Evolutionary conservation across 35 echinoderm and acorn worm species (phyloP), one percentile per base, ranked within the genome.

Genomic region (Diadema setosum): DNA sequence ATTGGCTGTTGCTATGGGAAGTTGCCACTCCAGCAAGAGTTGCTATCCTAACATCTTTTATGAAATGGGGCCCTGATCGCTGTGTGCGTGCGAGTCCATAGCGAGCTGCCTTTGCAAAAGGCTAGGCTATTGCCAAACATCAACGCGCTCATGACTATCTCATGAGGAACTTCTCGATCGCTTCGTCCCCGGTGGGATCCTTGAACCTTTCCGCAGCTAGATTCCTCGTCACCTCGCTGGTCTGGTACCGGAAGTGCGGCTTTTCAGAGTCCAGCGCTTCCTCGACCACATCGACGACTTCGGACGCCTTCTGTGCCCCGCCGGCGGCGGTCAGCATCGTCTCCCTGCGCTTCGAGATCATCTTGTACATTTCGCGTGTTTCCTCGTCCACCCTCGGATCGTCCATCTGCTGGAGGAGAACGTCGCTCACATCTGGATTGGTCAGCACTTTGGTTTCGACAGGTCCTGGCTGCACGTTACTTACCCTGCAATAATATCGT

Each of bases 211-310:
- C n/a, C 26, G n/a, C 17, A 8, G 83, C 83, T 3, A 41, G 33
- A 20, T 85, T 41, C 16, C 25, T 64, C 57, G 41, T 20, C 3
- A 21, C 5, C 15, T 85, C 20, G 6, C 11, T 64, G 17, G 83
- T 85, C 83, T 85, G 83, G 21, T 85, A 85, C 18, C 83, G 83
- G 31, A 85, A 58, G 11, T 58, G 56, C 15, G 83, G 83, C 30
- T 63, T 85, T 23, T 85, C 83, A 25, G 40, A 42, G 17, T 61
- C 52, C 16, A 85, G 37, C 27, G 65, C 65, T 23, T 39, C 56
- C 32, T 41, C 37, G 29, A 61, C 40, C 11, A 85, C 2, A 39
- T 85, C 37, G 1, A 60, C 83, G 30, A 85, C 60, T 32, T 85
- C 83, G 12, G 60, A 30, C 0, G 56, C 31, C 25, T 27, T 52